phyloP scores from a whole-genome alignment of 2,888 invertebrate genomes.

The Tinea pellionella region DNA sequence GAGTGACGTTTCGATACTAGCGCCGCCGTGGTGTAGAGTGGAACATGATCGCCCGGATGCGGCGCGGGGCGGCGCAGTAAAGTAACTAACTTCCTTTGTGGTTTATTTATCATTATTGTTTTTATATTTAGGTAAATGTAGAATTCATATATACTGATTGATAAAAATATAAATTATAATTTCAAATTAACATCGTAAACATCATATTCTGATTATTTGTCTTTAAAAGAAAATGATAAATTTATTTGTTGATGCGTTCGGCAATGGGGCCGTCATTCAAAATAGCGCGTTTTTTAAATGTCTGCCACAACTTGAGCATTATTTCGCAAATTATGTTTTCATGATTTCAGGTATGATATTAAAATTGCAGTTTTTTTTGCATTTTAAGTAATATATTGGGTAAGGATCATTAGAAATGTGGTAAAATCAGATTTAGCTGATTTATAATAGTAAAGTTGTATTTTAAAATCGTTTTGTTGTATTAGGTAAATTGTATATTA shows the following conservation, averaged over 20 bases:
- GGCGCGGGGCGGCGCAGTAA: conserved; percentile 14
- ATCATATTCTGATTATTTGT: no score
- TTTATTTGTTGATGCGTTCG: conserved; percentile 18
- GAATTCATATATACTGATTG: no score
- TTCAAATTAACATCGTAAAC: no score
- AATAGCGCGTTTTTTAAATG: conserved; percentile 37
- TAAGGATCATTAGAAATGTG: not conserved
- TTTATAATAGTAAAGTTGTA: no score
- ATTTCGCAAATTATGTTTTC: not conserved
- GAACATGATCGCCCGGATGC: conserved; percentile 36
- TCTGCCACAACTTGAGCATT: conserved; percentile 21
- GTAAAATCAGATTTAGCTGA: no score
- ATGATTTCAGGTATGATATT: not conserved
- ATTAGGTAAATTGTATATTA: no score
- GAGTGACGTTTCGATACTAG: conserved; percentile 60
- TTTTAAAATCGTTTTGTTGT: no score
- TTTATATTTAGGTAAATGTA: no score
- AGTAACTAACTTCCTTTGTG: no score
- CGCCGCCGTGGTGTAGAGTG: conserved; percentile 46
- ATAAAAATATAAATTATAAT: no score
- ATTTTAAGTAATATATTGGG: not conserved
- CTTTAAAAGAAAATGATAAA: no score
- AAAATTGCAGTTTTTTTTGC: not conserved
- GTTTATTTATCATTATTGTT: not conserved
- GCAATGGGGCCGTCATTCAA: conserved; percentile 26